Base-by-base conservation (phyloP, 2,797 vertebrate genomes). In the Sebastes matsubarae region DNA sequence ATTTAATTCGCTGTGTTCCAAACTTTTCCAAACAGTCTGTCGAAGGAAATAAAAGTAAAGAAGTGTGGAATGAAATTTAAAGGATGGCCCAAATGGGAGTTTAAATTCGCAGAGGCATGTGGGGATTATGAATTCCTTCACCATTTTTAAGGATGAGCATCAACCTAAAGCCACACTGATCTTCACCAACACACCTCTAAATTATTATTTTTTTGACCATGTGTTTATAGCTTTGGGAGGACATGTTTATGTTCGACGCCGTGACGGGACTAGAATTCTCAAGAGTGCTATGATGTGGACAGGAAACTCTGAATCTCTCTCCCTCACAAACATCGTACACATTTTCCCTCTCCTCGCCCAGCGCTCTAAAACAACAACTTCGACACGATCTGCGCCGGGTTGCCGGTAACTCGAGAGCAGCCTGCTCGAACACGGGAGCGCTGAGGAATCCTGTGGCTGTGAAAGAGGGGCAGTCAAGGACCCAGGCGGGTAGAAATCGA, bases 321-420 rank as follows among this genome's bases (percentile, higher is more conserved):
- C 86, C 72, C 77, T 89, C 84, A 63, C 87, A 89, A 88, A 91
- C 87, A 85, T 69, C 34, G 60, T 82, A 75, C 85, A 83, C 87
- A 87, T 86, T 92, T 90, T 81, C 80, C 81, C 81, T 91, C 84
- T 85, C 73, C 86, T 81, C 85, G 50, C 84, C 76, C 78, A 63
- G 77, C 63, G 84, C 85, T 88, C 88, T 93, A 94, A 94, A 94
- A 94, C 86, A 95, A 95, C 93, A 95, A 83, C 84, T 88, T 88
- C 83, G 89, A 94, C 94, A 95, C 87, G 93, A 88, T 88, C 83
- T 24, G 79, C 34, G 60, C 80, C 52, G 70, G 69, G 84, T 72
- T 85, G 75, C 80, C 16, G 24, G 94, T 93, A 94, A 96, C 94
- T 88, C 36, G 90, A 95, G 94, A 94, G 83, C 54, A 34, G 82